Evolutionary conservation across 2,888 invertebrate genomes (phyloP), one percentile per base, ranked within the genome.

Genomic region (Lithophane ornitopus): DNA sequence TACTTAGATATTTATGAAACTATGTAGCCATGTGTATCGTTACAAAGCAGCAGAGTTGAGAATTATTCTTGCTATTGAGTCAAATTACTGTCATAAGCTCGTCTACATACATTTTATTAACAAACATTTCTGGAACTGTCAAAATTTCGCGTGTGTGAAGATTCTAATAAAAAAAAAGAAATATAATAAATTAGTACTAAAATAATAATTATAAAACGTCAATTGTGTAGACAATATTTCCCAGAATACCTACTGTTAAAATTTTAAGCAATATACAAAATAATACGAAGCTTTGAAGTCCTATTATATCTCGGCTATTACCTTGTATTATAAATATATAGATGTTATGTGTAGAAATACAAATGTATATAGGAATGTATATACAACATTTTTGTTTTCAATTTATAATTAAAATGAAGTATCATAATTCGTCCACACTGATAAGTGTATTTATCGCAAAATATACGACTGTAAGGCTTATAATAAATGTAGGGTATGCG

Each of bases 161-260:
- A 76, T 19, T 26, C 74, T 72, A 65, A 28, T 16, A 12, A 62
- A 58, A 61, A 52, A 52, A 66, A 63, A 52, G 0, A 63, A 59
- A 71, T 68, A 63, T 68, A 80, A 39, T 39, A 56, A 56, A 76
- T 80, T 77, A 85, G 74, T 59, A 41, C 28, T 77, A 76, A 76
- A 74, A 73, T 78, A 49, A 76, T 78, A 81, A 86, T 86, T 87
- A 86, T 86, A 83, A 88, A 88, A 74, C 82, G 95, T 95, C 95
- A 95, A 95, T 95, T 95, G 94, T 91, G 90, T 95, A 94, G 95
- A 95, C 95, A 95, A 95, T 95, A 95, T 93, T 85, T 90, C 89
- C 84, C 80, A 83, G 58, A 75, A 75, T 76, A 80, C 59, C 49
- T 84, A 87, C 85, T 76, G 80, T 84, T 86, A 84, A 88, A 80